Evolutionary conservation across 2,797 vertebrate genomes (phyloP), one percentile per base, ranked within the genome.

Genomic region (Oreortyx pictus): DNA sequence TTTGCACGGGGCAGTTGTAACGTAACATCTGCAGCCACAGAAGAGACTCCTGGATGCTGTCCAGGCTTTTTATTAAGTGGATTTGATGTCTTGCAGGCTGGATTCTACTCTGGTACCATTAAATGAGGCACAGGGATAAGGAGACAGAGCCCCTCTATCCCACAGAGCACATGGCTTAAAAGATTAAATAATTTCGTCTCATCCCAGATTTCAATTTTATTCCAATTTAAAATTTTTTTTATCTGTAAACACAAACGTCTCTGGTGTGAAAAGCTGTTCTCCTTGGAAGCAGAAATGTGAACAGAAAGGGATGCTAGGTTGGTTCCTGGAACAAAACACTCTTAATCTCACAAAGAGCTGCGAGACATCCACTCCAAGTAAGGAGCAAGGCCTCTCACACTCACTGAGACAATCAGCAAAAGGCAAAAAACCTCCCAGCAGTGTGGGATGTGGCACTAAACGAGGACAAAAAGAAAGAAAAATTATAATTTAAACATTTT

Each of bases 111-210:
- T 56, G 89, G 44, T 65, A 61, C 57, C 88, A 61, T 70, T 95
- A 90, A 92, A 86, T 39, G 52, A 93, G 86, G 81, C 88, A 94
- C 88, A 94, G 19, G 61, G 86, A 95, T 94, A 90, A 94, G 83
- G n/a, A 88, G 50, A 49, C 73, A 92, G 89, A 88, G 41, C 6
- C 80, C 50, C 41, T 88, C 86, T 76, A 83, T 90, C 72, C 93
- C 86, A 72, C 2, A 80, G 44, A 64, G 31, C 64, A 43, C 27
- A 50, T n/a, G 60, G 89, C 88, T 95, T 93, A 96, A 94, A 91
- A 94, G 93, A 95, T 96, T 88, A 94, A 93, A 50, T 46, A 77
- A 90, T 93, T 92, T 75, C 71, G 90, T 89, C 86, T 94, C 86
- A 72, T 60, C 29, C 78, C 6, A 88, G 71, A 87, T 86, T 93